Conservation (phyloP, 2,888 invertebrate genomes). For the Drosophila neoperkinsi region DNA sequence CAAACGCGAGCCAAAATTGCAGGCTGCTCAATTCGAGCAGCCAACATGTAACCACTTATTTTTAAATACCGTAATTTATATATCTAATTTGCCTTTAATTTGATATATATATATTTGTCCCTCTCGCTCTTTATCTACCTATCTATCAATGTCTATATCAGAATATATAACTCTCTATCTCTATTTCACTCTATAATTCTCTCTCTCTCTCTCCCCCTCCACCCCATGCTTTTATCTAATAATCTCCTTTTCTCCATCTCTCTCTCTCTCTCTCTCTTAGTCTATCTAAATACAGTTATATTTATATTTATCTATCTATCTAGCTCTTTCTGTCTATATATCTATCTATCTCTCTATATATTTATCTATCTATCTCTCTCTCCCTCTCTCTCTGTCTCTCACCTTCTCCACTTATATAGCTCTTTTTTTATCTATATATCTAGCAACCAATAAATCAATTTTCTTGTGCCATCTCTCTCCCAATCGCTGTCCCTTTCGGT, state of each 20-base stretch:
- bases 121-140: neutral
- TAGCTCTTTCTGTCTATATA: neutral
- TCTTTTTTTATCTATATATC: neutral
- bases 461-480: neutral
- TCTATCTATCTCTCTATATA: neutral
- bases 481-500: neutral
- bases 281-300: neutral
- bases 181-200: no score
- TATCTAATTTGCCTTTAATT: neutral
- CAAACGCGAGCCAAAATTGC: neutral
- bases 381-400: neutral
- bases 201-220: neutral
- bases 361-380: neutral
- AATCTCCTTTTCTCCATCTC: neutral
- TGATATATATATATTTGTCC: no score
- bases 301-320: neutral
- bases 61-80: neutral
- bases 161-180: neutral
- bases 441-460: neutral
- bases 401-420: neutral
- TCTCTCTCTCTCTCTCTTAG: neutral
- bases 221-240: neutral
- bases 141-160: neutral
- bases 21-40: slow-evolving; percentile 7
- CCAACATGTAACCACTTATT: neutral